Evolutionary conservation across 1,140 invertebrate species (phyloP), one percentile per base, ranked within the genome.

Genomic region (Mycetomoellerius zeteki): DNA sequence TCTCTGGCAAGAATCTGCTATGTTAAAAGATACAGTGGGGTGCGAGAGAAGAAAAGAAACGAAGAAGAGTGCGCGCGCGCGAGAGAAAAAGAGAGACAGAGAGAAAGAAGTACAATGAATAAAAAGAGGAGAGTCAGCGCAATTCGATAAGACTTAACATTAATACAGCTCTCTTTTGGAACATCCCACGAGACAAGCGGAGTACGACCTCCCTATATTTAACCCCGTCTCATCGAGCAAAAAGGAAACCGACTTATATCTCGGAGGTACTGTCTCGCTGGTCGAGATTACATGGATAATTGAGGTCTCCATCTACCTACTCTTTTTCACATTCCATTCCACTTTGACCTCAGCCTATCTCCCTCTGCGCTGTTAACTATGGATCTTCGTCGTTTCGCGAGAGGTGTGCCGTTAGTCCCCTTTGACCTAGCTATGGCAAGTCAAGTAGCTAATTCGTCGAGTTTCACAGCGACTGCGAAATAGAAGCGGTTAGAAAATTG

Each of bases 231-330:
- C 78, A 77, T 65, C 58, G 80, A 50, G 54, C 21, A 80, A 88
- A 90, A 88, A 86, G 54, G 71, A 85, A 87, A 62, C 60, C 58
- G 47, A 67, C 65, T 84, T 84, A 62, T 77, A 80, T 76, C 86
- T 10, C 43, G n/a, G 54, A 81, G 69, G 76, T 72, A 85, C 85
- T 73, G 73, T 90, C 80, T 85, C 82, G 21, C 65, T 86, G 75
- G 54, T 77, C 27, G 50, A 87, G 87, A 89, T 91, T 91, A 91
- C 85, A 91, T 84, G 85, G 90, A 91, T 91, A 91, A 91, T 91
- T 91, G 90, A 76, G 85, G 54, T 89, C 90, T 91, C 85, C 69
- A 81, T 91, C 87, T 80, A 82, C 69, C 21, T 52, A 81, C 89
- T 91, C 85, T 91, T 89, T 89, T 85, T 30, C 30, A 62, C 43